Evolutionary conservation across 2,113 vertebrate species (phyloP).

Genomic region (Sinosuthora webbiana): DNA sequence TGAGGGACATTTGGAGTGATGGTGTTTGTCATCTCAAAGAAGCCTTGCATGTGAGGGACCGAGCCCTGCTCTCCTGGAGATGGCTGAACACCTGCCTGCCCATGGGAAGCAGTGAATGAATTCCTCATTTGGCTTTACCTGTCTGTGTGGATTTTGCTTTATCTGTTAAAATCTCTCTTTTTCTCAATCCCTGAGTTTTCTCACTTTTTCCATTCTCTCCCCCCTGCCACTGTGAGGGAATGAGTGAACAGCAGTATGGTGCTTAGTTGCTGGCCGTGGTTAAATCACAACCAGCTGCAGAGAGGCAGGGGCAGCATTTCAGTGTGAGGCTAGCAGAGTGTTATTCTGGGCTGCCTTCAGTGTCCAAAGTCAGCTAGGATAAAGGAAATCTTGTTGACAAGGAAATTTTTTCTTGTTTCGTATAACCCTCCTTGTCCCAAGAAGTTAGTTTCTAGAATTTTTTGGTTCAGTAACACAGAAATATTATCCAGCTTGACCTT

Average conservation of each 20-base stretch:
- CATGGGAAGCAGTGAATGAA: neutral
- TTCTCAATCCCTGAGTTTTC: neutral
- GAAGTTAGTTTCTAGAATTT: neutral
- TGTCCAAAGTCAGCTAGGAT: neutral
- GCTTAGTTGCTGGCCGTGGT: neutral
- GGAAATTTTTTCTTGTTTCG: neutral
- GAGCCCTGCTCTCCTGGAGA: neutral
- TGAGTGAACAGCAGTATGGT: neutral
- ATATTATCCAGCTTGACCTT: neutral
- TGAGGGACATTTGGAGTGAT: accelerated
- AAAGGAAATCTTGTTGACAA: neutral
- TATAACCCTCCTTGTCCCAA: neutral
- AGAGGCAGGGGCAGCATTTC: neutral
- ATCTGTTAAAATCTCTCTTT: neutral
- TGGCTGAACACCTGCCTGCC: neutral
- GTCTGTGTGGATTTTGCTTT: neutral
- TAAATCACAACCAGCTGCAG: neutral
- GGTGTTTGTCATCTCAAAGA: neutral
- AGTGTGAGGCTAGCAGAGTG: neutral
- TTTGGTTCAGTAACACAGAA: neutral
- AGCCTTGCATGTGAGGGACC: accelerated
- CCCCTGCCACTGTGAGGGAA: too few species aligned
- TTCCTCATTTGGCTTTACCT: neutral
- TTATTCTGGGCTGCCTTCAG: neutral
- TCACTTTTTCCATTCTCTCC: neutral